Conservation (phyloP, 2,797 vertebrate genomes). For the Platyrinchus mystaceus region DNA sequence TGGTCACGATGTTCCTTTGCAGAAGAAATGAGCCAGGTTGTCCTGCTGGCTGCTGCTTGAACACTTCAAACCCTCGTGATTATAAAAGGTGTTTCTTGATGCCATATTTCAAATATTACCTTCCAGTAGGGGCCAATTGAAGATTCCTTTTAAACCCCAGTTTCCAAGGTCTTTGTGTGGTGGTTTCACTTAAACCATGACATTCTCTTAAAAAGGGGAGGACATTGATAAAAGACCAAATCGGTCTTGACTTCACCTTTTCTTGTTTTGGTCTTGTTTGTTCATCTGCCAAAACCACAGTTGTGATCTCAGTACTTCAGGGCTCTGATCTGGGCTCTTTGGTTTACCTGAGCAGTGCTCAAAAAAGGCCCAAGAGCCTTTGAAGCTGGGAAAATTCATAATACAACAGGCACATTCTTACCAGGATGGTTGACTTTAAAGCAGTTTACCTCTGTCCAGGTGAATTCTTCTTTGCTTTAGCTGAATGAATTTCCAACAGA, state of each 20-base stretch:
- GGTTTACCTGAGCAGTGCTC: background rate
- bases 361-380: background rate
- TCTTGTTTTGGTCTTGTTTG: background rate
- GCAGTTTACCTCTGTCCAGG: background rate
- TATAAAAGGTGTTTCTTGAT: background rate
- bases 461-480: background rate
- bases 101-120: background rate
- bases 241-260: background rate
- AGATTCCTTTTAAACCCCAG: background rate
- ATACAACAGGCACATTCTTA: background rate
- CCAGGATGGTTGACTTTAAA: background rate
- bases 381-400: background rate
- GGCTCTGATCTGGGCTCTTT: background rate
- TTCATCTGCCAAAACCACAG: background rate
- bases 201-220: background rate
- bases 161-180: background rate
- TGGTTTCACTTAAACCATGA: background rate
- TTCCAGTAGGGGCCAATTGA: background rate
- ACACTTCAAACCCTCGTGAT: background rate
- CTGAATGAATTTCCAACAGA: background rate
- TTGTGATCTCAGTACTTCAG: background rate
- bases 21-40: background rate
- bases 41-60: background rate
- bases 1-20: background rate
- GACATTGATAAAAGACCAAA: background rate